phyloP scores from a whole-genome alignment of 2,797 vertebrate species.

The Betta splendens region DNA sequence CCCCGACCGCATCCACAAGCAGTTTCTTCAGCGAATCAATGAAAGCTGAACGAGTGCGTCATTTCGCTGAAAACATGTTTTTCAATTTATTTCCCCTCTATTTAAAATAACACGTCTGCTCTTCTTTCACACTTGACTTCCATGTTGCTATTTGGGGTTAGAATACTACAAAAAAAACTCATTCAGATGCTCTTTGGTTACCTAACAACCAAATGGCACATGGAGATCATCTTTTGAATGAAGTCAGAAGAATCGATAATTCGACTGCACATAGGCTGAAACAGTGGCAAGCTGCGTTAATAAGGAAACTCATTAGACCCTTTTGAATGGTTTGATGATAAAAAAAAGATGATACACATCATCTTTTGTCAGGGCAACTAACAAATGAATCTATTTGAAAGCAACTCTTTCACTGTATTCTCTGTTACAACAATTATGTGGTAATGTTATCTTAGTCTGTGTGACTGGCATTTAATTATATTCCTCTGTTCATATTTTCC shows the following conservation, averaged over 20 bases:
- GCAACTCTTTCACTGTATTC: conserved; percentile 15
- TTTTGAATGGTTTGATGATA: conserved; percentile 43
- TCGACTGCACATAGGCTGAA: conserved; percentile 28
- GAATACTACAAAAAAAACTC: conserved; percentile 19
- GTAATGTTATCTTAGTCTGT: conserved; percentile 20
- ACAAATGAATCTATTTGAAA: conserved; percentile 38
- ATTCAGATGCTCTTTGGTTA: conserved; percentile 25
- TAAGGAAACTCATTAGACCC: conserved; percentile 42
- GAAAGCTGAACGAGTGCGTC: conserved; percentile 50
- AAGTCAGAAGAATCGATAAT: conserved; percentile 41
- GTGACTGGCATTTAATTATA: conserved; percentile 62
- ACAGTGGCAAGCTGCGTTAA: conserved; percentile 27
- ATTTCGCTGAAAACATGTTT: conserved; percentile 42
- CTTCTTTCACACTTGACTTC: conserved; percentile 39
- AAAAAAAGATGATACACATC: conserved; percentile 39
- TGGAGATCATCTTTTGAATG: conserved; percentile 41
- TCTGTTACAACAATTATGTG: conserved; percentile 24
- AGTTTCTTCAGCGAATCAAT: conserved; percentile 57
- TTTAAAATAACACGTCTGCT: conserved; percentile 31
- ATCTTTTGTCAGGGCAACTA: conserved; percentile 30
- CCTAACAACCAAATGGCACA: conserved; percentile 47
- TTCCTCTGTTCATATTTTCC: conserved; percentile 51
- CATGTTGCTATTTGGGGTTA: conserved; percentile 23
- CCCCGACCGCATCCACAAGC: conserved; percentile 56
- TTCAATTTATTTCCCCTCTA: conserved; percentile 21